These are phyloP conservation scores for Drosophila pseudotalamancana DNA, from an alignment of 2,888 invertebrate genomes.

Conservation along the genomic window DNA sequence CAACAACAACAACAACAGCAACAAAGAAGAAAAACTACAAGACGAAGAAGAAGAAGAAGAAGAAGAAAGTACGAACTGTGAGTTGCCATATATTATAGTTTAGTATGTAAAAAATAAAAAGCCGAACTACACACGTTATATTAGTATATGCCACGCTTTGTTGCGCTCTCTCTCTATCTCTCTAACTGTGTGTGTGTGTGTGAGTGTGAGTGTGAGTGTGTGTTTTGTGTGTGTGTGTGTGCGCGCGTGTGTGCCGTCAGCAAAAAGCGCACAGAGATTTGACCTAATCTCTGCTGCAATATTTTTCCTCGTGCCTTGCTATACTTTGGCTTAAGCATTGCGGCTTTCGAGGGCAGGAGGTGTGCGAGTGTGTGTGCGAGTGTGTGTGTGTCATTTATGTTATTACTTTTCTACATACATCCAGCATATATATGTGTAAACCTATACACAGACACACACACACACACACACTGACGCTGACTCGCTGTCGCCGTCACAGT, in stretches of 20 bases:
- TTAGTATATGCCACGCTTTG: not conserved
- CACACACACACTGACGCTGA: conserved; percentile 2
- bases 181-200: conserved; percentile 6
- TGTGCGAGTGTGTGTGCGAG: conserved; percentile 1
- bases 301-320: conserved; percentile 70
- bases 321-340: conserved; percentile 50
- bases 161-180: not conserved
- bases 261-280: conserved; percentile 75
- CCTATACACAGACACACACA: conserved; percentile 6
- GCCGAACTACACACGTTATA: conserved; percentile 17
- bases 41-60: not conserved
- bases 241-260: conserved; percentile 48
- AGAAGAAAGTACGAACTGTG: not conserved
- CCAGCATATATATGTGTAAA: conserved; percentile 22
- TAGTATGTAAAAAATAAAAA: conserved; percentile 12
- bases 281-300: conserved; percentile 79
- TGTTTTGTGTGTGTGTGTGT: conserved; percentile 8
- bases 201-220: conserved; percentile 8
- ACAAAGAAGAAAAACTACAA: no score
- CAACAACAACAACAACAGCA: no score
- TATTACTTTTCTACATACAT: conserved; percentile 67
- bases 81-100: conserved; percentile 1
- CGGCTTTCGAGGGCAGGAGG: conserved; percentile 7
- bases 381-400: conserved; percentile 62
- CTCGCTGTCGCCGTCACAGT: conserved; percentile 30